A percentile compares a stretch with the other conserved stretches of the same genome.
phyloP scores from a whole-genome alignment of 30 jellyfish, hydroid and myxozoan species.

The Chironex yamaguchii region DNA sequence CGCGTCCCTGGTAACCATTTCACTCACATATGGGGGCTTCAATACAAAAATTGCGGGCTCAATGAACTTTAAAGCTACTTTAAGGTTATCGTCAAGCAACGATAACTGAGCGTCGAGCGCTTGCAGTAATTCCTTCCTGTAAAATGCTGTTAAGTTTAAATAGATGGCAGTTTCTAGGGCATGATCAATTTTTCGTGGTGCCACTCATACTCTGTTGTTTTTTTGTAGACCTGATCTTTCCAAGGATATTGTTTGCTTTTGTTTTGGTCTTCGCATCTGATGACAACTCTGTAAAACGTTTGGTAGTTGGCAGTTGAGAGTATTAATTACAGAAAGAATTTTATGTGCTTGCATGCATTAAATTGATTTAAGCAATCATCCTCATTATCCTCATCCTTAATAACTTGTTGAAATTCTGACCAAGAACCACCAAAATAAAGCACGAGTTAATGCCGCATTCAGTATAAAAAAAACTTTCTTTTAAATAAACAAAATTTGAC shows the following conservation, averaged over 20 bases:
- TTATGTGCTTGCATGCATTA: too few relatives aligned
- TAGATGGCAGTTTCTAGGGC: conserved; percentile 26
- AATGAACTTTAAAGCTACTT: conserved; percentile 13
- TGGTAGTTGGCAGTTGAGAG: too few relatives aligned
- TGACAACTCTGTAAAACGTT: too few relatives aligned
- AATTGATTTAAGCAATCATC: too few relatives aligned
- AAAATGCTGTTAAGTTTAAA: background rate
- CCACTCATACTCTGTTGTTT: conserved; percentile 37
- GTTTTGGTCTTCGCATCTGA: conserved; percentile 11
- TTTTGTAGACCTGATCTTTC: conserved; percentile 29
- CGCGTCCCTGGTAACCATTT: conserved; percentile 3
- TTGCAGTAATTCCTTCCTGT: too few relatives aligned
- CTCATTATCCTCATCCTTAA: too few relatives aligned
- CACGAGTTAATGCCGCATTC: too few relatives aligned
- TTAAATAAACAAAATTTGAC: too few relatives aligned
- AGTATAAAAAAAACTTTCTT: too few relatives aligned
- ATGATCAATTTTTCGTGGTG: conserved; percentile 45
- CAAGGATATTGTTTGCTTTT: conserved; percentile 12
- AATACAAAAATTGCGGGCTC: background rate
- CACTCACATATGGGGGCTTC: conserved; percentile 2
- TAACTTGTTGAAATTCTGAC: too few relatives aligned
- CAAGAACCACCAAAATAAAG: too few relatives aligned
- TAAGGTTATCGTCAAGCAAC: conserved; percentile 24
- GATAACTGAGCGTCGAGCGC: conserved; percentile 26
- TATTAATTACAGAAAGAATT: too few relatives aligned